Evolutionary conservation across 2,113 vertebrate genomes (phyloP).

Genomic region (Chamaea fasciata): DNA sequence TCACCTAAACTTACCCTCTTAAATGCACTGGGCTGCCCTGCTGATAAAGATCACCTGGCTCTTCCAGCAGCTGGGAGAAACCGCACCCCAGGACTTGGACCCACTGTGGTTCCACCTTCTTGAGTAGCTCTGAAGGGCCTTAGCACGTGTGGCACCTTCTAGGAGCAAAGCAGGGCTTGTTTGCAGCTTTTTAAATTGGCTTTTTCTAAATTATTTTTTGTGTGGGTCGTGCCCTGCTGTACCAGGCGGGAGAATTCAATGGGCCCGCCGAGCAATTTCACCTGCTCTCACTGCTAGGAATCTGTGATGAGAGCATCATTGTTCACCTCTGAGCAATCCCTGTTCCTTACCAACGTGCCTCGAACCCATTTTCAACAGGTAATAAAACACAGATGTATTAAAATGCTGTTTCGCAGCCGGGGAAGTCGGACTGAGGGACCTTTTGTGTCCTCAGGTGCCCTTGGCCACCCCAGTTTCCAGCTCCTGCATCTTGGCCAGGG

Average conservation of each 20-base stretch:
- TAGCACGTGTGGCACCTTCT: background rate
- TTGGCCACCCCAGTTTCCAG: background rate
- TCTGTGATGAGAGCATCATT: background rate
- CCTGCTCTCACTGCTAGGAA: background rate
- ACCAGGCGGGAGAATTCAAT: background rate
- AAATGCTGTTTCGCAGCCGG: background rate
- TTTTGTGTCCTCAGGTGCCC: background rate
- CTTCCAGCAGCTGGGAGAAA: background rate
- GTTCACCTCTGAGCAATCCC: background rate
- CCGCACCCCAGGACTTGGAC: background rate
- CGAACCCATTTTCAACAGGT: background rate
- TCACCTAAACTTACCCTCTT: background rate
- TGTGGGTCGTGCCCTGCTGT: background rate
- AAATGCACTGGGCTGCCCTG: background rate
- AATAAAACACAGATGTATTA: background rate
- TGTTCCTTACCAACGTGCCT: accelerated
- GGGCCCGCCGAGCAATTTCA: background rate
- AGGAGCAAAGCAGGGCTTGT: background rate
- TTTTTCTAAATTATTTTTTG: background rate
- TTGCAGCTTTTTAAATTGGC: background rate
- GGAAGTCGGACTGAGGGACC: background rate
- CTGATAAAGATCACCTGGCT: background rate
- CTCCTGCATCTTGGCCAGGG: background rate
- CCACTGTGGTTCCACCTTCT: accelerated
- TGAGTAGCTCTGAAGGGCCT: background rate